A percentile compares a stretch with the other conserved stretches of the same genome.
These are phyloP conservation scores for Pteria penguin DNA, from an alignment of 2,888 invertebrate genomes.

Conservation along the genomic window DNA sequence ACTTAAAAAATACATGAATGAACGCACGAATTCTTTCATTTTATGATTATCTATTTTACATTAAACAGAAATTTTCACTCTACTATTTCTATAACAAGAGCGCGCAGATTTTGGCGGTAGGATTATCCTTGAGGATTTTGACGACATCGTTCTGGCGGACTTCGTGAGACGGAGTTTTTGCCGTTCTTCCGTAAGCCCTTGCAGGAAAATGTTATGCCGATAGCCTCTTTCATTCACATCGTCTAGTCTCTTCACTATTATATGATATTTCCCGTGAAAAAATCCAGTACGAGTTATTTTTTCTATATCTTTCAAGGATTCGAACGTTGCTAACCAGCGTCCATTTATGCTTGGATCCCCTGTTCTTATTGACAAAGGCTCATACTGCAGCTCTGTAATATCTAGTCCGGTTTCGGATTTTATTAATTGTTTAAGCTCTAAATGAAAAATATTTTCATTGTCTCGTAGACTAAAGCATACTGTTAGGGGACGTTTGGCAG, in stretches of 20 bases:
- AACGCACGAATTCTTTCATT: too few species aligned
- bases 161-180: slow-evolving; percentile 9
- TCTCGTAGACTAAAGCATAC: slow-evolving; percentile 56
- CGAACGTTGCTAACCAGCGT: slow-evolving; percentile 52
- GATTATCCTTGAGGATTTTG: too few species aligned
- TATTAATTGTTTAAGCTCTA: slow-evolving; percentile 49
- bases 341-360: slow-evolving; percentile 44
- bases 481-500: slow-evolving; percentile 41
- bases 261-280: slow-evolving; percentile 45
- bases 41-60: too few species aligned
- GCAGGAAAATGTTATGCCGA: slow-evolving; percentile 19
- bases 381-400: slow-evolving; percentile 47
- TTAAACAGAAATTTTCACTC: too few species aligned
- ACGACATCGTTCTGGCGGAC: background rate
- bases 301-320: slow-evolving; percentile 36
- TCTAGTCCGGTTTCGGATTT: slow-evolving; percentile 41
- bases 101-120: too few species aligned
- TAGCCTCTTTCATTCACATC: slow-evolving; percentile 42
- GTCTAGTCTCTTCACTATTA: slow-evolving; percentile 47
- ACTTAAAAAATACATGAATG: too few species aligned
- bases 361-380: slow-evolving; percentile 49
- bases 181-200: slow-evolving; percentile 13
- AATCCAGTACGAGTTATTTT: slow-evolving; percentile 46
- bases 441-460: slow-evolving; percentile 51
- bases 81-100: too few species aligned